Percentiles rank a stretch among this genome's conserved stretches.
phyloP scores from a whole-genome alignment of 1,140 invertebrate species.

The Muscidifurax raptorellus region DNA sequence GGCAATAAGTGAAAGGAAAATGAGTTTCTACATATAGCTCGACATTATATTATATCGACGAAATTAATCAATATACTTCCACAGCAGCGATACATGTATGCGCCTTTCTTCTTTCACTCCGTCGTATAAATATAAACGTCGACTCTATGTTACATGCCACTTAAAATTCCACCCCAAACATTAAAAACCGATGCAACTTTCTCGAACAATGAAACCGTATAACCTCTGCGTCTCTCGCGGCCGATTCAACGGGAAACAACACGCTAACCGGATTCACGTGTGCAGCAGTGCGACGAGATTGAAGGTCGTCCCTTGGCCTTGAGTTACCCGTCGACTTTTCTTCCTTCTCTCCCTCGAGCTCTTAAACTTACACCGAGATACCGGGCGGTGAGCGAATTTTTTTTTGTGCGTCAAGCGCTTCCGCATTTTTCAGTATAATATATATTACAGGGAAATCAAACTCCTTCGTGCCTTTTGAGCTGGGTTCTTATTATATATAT shows the following conservation, averaged over 20 bases:
- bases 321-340: background rate
- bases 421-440: background rate
- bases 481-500: too few relatives aligned
- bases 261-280: background rate
- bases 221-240: background rate
- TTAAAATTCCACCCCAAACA: background rate
- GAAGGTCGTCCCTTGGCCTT: constrained; percentile 39
- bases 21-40: background rate
- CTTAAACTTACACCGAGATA: background rate
- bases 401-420: background rate
- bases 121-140: too few relatives aligned
- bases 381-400: background rate
- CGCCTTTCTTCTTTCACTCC: background rate
- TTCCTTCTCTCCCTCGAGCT: background rate
- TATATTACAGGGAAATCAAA: too few relatives aligned
- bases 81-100: too few relatives aligned
- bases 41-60: too few relatives aligned
- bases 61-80: background rate
- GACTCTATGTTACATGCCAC: background rate
- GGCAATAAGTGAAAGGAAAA: background rate
- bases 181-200: background rate
- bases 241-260: too few relatives aligned
- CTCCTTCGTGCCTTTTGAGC: too few relatives aligned
- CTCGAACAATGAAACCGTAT: background rate
- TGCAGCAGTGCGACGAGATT: background rate